These are phyloP conservation scores for Folsomia manolachei DNA, from an alignment of 2,888 invertebrate genomes.

Conservation along the genomic window DNA sequence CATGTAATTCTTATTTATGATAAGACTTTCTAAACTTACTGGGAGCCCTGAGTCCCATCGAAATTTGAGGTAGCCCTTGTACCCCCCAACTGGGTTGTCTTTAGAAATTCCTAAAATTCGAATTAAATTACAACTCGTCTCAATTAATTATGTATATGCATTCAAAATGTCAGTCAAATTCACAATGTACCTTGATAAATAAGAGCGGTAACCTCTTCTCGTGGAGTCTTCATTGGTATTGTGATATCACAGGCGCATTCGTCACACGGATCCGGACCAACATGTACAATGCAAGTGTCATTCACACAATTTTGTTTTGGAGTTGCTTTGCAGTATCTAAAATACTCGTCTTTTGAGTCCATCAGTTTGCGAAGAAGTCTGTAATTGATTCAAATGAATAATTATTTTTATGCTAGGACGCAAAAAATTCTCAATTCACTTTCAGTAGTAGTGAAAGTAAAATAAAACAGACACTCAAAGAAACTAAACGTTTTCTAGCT, in stretches of 20 bases:
- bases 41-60: constrained; percentile 41
- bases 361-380: constrained; percentile 44
- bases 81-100: constrained; percentile 46
- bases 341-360: constrained; percentile 49
- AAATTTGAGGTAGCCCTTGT: constrained; percentile 37
- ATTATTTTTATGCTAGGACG: no score
- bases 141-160: constrained; percentile 6
- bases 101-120: constrained; percentile 31
- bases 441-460: no score
- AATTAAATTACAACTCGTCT: no score
- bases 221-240: constrained; percentile 43
- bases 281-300: constrained; percentile 33
- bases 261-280: constrained; percentile 41
- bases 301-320: constrained; percentile 15
- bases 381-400: no score
- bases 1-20: no score
- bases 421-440: no score
- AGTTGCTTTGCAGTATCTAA: constrained; percentile 39
- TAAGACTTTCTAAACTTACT: no score
- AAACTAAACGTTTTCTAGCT: no score
- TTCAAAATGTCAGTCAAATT: background rate
- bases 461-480: no score
- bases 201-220: constrained; percentile 38
- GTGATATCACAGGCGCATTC: constrained; percentile 44
- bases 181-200: constrained; percentile 39